Evolutionary conservation across 2,113 vertebrate genomes (phyloP), one percentile per base, ranked within the genome.

Genomic region (Eolophus roseicapilla): DNA sequence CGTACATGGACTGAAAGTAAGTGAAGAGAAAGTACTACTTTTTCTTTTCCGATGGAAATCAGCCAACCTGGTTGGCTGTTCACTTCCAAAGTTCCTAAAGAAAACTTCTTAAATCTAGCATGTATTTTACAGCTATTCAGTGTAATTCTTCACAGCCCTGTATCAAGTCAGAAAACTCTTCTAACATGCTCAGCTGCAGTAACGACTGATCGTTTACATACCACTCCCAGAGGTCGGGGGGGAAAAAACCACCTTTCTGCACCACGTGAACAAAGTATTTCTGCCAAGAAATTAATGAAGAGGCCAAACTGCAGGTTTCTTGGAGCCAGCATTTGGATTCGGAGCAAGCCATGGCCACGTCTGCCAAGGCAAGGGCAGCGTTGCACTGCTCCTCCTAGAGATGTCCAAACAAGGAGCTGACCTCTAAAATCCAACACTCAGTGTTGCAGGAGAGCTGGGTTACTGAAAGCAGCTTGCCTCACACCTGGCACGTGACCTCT

Each of bases 401-500:
- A 96, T 93, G 78, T 88, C 96, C 94, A 96, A 97, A 94, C 82
- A 96, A 95, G 95, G 94, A 95, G 64, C 43, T 80, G 71, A 21
- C 50, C 59, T 81, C 79, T 39, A 35, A 37, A 70, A 80, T 39
- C 13, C 62, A 78, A 35, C n/a, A 16, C 8, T 62, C 67, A 9
- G 5, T 49, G 49, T 10, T n/a, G 19, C 16, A 62, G 28, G 46
- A 37, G 57, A n/a, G 35, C 17, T 59, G 2, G 0, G 8, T 8
- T 57, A 37, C 67, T 16, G 43, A 83, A 20, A 59, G 75, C 41
- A 47, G 67, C 75, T 41, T 6, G 31, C 5, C 74, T 19, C 24
- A 17, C 10, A 28, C 2, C 44, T 23, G 39, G 39, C 53, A 82
- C 11, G 3, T 10, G 63, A 60, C 8, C 10, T n/a, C 14, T 29